A percentile compares a stretch with the other conserved stretches of the same genome.
phyloP scores from a whole-genome alignment of 23 tunicate species.

The Styela plicata region DNA sequence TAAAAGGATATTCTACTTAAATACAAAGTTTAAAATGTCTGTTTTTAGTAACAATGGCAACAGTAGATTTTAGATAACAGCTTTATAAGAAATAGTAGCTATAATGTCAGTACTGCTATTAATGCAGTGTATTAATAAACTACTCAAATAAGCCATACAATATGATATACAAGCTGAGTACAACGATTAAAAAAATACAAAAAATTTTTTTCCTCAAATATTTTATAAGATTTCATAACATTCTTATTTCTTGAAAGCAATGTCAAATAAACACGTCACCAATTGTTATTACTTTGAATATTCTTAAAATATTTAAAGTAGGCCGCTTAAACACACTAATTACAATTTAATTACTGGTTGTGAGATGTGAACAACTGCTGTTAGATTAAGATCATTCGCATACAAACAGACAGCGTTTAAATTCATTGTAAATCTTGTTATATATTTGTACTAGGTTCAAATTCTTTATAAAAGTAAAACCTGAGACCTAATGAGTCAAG shows the following conservation, averaged over 20 bases:
- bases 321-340: background rate
- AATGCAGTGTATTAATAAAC: background rate
- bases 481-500: no score
- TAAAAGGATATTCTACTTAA: background rate
- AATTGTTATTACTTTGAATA: background rate
- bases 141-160: background rate
- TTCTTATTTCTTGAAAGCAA: background rate
- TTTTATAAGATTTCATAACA: no score
- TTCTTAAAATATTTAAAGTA: no score
- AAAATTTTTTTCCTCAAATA: background rate
- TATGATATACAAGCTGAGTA: background rate
- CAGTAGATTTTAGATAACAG: background rate
- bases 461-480: no score
- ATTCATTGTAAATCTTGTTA: no score
- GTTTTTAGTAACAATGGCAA: no score
- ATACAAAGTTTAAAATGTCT: background rate
- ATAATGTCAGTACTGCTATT: no score
- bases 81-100: background rate
- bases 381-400: background rate
- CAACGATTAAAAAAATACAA: background rate
- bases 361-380: background rate
- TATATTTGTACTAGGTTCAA: background rate
- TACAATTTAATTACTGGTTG: background rate
- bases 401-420: background rate
- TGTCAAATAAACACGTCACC: background rate